phyloP scores from a whole-genome alignment of 2,888 invertebrate genomes.

The Pemphredon lugubris region DNA sequence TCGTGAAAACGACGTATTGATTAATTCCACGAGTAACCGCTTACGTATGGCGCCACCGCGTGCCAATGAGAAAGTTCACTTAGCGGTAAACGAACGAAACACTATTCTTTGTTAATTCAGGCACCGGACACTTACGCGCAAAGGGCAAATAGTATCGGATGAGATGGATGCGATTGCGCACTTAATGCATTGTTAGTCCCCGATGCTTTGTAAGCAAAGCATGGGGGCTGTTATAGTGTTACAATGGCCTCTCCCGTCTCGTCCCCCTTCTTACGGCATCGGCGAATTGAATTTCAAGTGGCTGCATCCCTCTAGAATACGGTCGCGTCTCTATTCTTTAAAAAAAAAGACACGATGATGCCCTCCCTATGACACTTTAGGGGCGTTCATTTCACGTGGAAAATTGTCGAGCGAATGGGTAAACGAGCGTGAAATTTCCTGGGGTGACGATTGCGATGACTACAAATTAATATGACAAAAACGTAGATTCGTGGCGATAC shows the following conservation, averaged over 20 bases:
- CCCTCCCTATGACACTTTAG: constrained; percentile 57
- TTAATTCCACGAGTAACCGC: neutral
- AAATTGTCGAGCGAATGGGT: constrained; percentile 34
- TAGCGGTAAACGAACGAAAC: constrained; percentile 52
- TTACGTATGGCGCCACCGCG: constrained; percentile 27
- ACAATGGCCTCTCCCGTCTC: constrained; percentile 72
- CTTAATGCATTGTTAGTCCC: constrained; percentile 80
- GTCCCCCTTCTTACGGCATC: constrained; percentile 66
- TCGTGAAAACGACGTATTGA: neutral
- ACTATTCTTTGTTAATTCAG: constrained; percentile 74
- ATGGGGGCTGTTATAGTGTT: constrained; percentile 78
- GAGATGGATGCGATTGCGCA: constrained; percentile 82
- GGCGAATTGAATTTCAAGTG: constrained; percentile 81
- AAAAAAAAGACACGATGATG: constrained; percentile 52
- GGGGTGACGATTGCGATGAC: neutral
- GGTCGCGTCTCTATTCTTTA: constrained; percentile 71
- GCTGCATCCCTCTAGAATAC: constrained; percentile 80
- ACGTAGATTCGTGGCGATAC: too few species aligned
- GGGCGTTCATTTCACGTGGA: constrained; percentile 40
- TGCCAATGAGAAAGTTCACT: constrained; percentile 45
- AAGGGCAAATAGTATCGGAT: constrained; percentile 82
- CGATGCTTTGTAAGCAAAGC: constrained; percentile 79
- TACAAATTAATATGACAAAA: neutral
- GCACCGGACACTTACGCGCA: constrained; percentile 76
- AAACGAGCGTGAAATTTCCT: constrained; percentile 43